phyloP scores from a whole-genome alignment of 2,888 invertebrate genomes.

The Sylvicola cinctus region DNA sequence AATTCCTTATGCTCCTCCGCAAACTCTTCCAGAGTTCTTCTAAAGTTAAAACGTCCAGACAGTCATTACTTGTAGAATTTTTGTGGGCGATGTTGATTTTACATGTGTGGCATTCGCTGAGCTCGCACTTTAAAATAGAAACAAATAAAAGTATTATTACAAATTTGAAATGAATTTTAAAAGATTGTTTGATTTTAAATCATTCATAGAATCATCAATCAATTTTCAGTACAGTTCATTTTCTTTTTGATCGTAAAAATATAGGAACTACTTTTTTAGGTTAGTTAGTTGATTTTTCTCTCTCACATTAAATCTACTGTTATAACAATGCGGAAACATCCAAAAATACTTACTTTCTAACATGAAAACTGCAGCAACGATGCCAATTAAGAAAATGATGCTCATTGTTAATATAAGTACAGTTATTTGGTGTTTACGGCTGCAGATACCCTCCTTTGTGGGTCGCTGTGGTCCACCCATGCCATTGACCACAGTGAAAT shows the following conservation, averaged over 20 bases:
- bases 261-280: no score
- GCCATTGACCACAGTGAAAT: constrained; percentile 70
- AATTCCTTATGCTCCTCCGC: no score
- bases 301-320: no score
- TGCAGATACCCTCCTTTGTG: constrained; percentile 48
- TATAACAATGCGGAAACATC: no score
- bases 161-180: background rate
- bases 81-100: constrained; percentile 7
- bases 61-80: no score
- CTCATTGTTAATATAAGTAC: constrained; percentile 68
- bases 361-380: constrained; percentile 59
- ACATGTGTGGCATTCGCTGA: constrained; percentile 24
- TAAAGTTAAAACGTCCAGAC: no score
- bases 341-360: constrained; percentile 58
- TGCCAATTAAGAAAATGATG: constrained; percentile 57
- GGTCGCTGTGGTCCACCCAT: constrained; percentile 39
- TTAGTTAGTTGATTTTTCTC: no score
- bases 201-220: no score
- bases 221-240: no score
- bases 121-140: constrained; percentile 31
- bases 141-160: constrained; percentile 5
- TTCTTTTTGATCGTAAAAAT: no score
- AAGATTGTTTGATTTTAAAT: no score
- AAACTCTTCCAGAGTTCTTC: no score
- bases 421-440: constrained; percentile 56